These are phyloP conservation scores for Polypedilum vanderplanki DNA, from an alignment of 1,140 invertebrate genomes.

Conservation along the genomic window DNA sequence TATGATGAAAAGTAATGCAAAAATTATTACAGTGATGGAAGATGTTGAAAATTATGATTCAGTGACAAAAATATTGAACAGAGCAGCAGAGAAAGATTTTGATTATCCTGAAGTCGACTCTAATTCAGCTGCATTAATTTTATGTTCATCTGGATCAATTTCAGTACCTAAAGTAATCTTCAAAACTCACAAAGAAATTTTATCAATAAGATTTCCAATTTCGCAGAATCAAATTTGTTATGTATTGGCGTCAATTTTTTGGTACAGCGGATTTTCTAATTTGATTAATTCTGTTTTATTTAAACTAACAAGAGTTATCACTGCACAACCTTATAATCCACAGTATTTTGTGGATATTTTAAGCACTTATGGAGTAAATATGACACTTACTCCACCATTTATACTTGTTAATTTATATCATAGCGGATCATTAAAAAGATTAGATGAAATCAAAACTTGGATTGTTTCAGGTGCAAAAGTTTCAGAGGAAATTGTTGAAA, in stretches of 20 bases:
- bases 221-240: no score
- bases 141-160: slow-evolving; percentile 64
- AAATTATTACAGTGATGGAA: slow-evolving; percentile 38
- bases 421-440: slow-evolving; percentile 32
- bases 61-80: slow-evolving; percentile 40
- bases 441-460: neutral
- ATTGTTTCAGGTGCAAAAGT: slow-evolving; percentile 18
- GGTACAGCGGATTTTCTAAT: slow-evolving; percentile 40
- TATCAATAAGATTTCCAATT: no score
- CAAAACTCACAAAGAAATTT: slow-evolving; percentile 54
- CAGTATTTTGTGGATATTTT: no score
- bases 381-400: no score
- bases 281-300: no score
- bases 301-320: no score
- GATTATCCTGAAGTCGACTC: slow-evolving; percentile 33
- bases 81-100: slow-evolving; percentile 36
- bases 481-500: neutral
- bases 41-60: slow-evolving; percentile 36
- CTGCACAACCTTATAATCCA: no score
- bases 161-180: slow-evolving; percentile 73
- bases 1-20: slow-evolving; percentile 36
- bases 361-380: no score
- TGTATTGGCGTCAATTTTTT: slow-evolving; percentile 39
- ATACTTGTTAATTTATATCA: slow-evolving; percentile 34
- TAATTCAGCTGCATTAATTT: slow-evolving; percentile 41